Conservation (phyloP, 2,113 vertebrate genomes). For the Galemys pyrenaicus region DNA sequence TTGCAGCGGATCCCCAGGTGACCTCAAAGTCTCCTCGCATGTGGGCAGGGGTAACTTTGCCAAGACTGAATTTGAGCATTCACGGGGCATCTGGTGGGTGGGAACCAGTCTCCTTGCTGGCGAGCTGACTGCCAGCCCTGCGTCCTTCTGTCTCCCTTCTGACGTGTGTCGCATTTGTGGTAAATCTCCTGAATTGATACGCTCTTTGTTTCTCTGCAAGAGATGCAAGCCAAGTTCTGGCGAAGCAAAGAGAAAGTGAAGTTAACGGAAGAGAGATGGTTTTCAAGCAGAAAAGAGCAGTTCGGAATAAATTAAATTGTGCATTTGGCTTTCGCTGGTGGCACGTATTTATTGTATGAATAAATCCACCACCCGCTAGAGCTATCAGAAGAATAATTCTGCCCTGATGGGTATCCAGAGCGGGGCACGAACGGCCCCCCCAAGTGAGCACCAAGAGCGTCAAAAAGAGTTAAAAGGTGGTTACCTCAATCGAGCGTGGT, state of each 20-base stretch:
- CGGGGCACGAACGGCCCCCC: not conserved
- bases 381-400: slow-evolving; percentile 42
- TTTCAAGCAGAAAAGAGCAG: slow-evolving; percentile 52
- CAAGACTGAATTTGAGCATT: not conserved
- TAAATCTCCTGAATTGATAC: not conserved
- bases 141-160: not conserved
- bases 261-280: slow-evolving; percentile 15
- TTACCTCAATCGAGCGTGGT: rapidly evolving
- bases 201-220: slow-evolving; percentile 1
- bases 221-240: not conserved
- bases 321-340: slow-evolving; percentile 63
- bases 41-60: not conserved
- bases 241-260: not conserved
- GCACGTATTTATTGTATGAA: slow-evolving; percentile 46
- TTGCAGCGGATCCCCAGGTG: not conserved
- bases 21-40: not conserved
- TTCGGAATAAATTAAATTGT: slow-evolving; percentile 66
- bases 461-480: slow-evolving; percentile 22
- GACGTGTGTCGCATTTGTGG: not conserved
- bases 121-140: rapidly evolving
- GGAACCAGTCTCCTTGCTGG: not conserved
- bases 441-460: not conserved
- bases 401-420: not conserved
- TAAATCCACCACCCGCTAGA: slow-evolving; percentile 20
- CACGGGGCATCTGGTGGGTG: not conserved